These are phyloP conservation scores for Athripsodes cinereus DNA, from an alignment of 2,888 invertebrate genomes.

Conservation along the genomic window DNA sequence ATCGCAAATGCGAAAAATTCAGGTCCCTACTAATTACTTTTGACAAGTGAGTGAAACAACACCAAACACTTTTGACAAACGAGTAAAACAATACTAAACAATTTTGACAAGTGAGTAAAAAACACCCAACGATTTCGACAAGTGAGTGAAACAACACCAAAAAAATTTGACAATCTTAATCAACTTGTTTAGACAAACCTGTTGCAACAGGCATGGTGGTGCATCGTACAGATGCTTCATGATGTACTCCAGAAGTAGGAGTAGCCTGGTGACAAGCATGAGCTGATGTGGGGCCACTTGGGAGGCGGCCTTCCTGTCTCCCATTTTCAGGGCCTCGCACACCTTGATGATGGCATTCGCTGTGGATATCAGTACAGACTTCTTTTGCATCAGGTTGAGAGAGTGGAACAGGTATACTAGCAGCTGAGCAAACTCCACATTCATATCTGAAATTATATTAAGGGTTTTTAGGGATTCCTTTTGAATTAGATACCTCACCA, in stretches of 20 bases:
- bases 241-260: constrained; percentile 87
- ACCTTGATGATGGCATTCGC: constrained; percentile 61
- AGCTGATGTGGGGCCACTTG: constrained; percentile 57
- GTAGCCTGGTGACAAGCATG: constrained; percentile 72
- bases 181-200: too few species aligned
- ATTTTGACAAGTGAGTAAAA: too few species aligned
- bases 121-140: too few species aligned
- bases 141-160: neutral
- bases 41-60: too few species aligned
- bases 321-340: constrained; percentile 40
- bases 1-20: too few species aligned
- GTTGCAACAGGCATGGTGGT: constrained; percentile 76
- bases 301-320: constrained; percentile 40
- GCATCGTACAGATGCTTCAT: constrained; percentile 95
- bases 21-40: too few species aligned
- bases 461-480: neutral
- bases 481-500: neutral
- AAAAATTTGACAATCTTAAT: neutral
- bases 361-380: constrained; percentile 79
- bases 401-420: constrained; percentile 92
- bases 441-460: constrained; percentile 63
- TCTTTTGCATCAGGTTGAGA: constrained; percentile 93
- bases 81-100: too few species aligned
- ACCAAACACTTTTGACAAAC: too few species aligned
- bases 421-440: constrained; percentile 93